phyloP scores from a whole-genome alignment of 2,888 invertebrate genomes.

The Lithophane ornitopus region DNA sequence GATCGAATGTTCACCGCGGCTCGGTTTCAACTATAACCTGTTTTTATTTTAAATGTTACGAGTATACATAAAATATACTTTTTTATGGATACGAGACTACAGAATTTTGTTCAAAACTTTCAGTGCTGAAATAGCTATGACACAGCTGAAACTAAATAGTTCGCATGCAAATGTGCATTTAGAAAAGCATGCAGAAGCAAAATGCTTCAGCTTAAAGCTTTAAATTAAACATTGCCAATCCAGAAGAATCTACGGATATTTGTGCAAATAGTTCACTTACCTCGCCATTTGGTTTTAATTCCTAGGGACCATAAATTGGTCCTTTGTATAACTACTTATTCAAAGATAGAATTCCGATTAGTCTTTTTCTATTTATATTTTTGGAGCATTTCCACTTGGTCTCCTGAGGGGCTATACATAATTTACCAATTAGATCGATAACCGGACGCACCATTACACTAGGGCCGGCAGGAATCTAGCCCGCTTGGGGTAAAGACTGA shows the following conservation, averaged over 20 bases:
- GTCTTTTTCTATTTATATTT: conserved; percentile 39
- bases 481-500: conserved; percentile 86
- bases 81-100: neutral
- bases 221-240: neutral
- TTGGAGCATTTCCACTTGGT: conserved; percentile 34
- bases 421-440: conserved; percentile 88
- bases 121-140: neutral
- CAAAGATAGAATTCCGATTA: conserved; percentile 16
- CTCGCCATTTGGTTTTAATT: neutral
- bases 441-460: conserved; percentile 77
- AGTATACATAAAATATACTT: conserved; percentile 42
- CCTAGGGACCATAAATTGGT: neutral
- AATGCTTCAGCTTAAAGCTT: neutral
- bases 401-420: conserved; percentile 74
- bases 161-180: neutral
- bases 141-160: neutral
- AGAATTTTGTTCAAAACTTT: neutral
- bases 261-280: neutral
- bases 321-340: neutral
- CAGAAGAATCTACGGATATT: neutral
- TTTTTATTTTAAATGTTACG: conserved; percentile 81
- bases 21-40: conserved; percentile 81
- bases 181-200: neutral
- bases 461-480: conserved; percentile 81
- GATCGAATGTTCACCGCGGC: conserved; percentile 79